These are phyloP conservation scores for Chelonus insularis DNA, from an alignment of 1,140 invertebrate species.

Conservation along the genomic window DNA sequence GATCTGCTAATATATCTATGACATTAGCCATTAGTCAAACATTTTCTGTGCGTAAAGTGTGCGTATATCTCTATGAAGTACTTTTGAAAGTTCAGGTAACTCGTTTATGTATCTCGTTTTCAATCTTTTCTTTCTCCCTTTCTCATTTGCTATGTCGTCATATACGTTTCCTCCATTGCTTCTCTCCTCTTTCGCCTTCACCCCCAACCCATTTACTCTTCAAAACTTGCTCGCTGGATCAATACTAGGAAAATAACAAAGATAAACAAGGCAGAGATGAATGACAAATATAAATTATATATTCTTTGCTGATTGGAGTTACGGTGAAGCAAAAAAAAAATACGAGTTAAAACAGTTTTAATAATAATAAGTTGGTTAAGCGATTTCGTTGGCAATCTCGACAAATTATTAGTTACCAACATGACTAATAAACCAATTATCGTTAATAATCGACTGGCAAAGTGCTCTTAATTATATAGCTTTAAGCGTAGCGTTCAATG, in stretches of 20 bases:
- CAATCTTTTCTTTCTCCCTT: constrained; percentile 17
- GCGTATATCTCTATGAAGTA: constrained; percentile 33
- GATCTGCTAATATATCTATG: too few species aligned
- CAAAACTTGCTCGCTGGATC: constrained; percentile 48
- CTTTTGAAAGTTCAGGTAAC: constrained; percentile 50
- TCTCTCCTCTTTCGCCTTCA: constrained; percentile 27
- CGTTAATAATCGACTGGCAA: constrained; percentile 29
- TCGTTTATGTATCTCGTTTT: constrained; percentile 30
- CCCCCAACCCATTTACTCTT: constrained; percentile 52
- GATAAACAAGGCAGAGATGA: constrained; percentile 49
- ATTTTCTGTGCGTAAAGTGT: constrained; percentile 52
- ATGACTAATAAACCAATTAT: constrained; percentile 33
- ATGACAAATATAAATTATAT: constrained; percentile 53
- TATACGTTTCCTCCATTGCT: constrained; percentile 23
- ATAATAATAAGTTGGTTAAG: too few species aligned
- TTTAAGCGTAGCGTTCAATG: constrained; percentile 17
- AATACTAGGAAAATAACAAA: constrained; percentile 54
- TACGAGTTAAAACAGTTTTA: neutral
- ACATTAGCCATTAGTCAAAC: too few species aligned
- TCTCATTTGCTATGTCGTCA: constrained; percentile 14
- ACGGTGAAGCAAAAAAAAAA: neutral
- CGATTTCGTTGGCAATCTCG: neutral
- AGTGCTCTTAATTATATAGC: constrained; percentile 29
- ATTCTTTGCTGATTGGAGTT: constrained; percentile 32
- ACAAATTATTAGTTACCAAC: constrained; percentile 24